Base-by-base conservation (phyloP, 2,113 vertebrate genomes). In the Ciconia boyciana region DNA sequence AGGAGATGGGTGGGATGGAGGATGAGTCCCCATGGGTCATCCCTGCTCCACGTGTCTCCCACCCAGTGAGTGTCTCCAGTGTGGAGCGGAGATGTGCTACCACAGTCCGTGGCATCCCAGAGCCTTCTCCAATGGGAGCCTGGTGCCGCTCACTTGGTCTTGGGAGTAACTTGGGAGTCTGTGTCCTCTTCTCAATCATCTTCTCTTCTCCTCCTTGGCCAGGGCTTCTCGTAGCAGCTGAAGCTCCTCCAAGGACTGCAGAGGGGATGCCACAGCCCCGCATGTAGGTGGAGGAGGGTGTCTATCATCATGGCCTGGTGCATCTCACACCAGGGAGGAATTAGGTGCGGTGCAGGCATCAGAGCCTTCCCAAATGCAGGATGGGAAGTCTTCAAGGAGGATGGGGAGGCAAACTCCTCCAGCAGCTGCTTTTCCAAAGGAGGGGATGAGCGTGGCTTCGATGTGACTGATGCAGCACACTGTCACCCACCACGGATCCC, bases 401-500 rank as follows among this genome's bases (percentile, higher is more conserved):
- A 28, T 25, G 57, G 12, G 24, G 46, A 86, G 52, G 48, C 5
- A 51, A 80, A 39, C 5, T 46, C 48, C 58, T 72, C 74, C 25
- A 69, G 28, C 20, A 82, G 44, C 39, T 77, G 66, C 44, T 84
- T 69, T 64, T 60, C 54, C 64, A 43, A 22, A 72, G 24, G 17
- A 48, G 26, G n/a, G n/a, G 18, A 24, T 41, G 58, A 48, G 10
- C 2, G 1, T 6, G 58, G 28, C 11, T 32, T 84, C 3, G 2
- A 24, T 36, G 64, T 18, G 29, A 29, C 26, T 39, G 44, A 25
- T 0, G 1, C n/a, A 81, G 49, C 44, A 44, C 44, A 25, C 13
- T 0, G 0, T 49, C 43, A 46, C n/a, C 68, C 72, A 14, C 16
- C 49, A 49, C 4, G 2, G 3, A 1, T 36, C 39, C 68, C 4